Evolutionary conservation across 2,888 invertebrate genomes (phyloP), one percentile per base, ranked within the genome.

Genomic region (Athrips mouffetella): DNA sequence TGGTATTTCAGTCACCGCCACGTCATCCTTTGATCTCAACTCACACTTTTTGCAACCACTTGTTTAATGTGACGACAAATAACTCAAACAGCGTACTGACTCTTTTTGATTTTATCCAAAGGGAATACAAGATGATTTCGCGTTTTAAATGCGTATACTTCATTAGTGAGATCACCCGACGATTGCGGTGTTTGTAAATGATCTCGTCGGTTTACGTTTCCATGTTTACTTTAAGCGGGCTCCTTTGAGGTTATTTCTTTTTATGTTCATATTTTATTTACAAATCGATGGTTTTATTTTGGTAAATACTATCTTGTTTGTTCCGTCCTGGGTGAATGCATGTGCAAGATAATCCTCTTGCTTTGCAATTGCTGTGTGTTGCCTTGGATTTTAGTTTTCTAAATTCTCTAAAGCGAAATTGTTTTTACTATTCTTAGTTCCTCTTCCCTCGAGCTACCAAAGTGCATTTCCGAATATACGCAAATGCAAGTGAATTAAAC

Each of bases 51-150:
- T 84, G 85, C 74, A 57, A 75, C 75, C 75, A 76, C 80, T 83
- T 69, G 79, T 80, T 82, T 86, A 81, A 85, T 84, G 84, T 72
- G 85, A 84, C 79, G 87, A 87, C 87, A 86, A 85, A 87, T 85
- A 86, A 83, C 79, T 84, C 80, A 80, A 81, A 76, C 77, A 74
- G 76, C 8, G 11, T 13, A 11, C 5, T 20, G 21, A 68, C 63
- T 76, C 73, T 79, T 84, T 84, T 81, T 85, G 72, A 76, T 83
- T 80, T 81, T 78, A 79, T 81, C 78, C 71, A 70, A 67, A 67
- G 63, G 65, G 63, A 64, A 60, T 72, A 67, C 69, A 72, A 65
- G 65, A 68, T 75, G 70, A 75, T 80, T 73, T 69, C 67, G 65
- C 67, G 65, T 76, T 81, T 79, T 71, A 73, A 77, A 78, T 72